Evolutionary conservation across 2,113 vertebrate genomes (phyloP).

Genomic region (Gasterosteus aculeatus): DNA sequence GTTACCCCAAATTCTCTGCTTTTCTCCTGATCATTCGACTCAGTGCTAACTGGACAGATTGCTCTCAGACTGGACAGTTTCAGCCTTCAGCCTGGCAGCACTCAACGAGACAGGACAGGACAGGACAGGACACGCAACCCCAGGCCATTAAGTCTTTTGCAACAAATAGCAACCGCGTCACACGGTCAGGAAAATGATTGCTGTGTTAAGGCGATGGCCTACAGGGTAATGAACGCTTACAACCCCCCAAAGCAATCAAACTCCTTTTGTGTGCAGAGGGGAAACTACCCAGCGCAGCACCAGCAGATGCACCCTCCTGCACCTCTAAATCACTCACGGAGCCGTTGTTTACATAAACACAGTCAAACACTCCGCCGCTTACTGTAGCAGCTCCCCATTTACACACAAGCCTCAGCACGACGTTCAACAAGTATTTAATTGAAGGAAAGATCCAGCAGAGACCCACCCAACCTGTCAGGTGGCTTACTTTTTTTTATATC

Average conservation of each 20-base stretch:
- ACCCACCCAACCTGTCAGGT: neutral
- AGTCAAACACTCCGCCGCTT: conserved; percentile 16
- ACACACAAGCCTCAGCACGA: conserved; percentile 29
- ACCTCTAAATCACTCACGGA: neutral
- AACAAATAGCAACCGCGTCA: neutral
- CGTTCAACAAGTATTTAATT: conserved; percentile 5
- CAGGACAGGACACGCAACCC: conserved; percentile 27
- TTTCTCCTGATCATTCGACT: conserved; percentile 17
- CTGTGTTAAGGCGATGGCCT: conserved; percentile 11
- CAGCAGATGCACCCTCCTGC: neutral
- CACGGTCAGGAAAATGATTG: conserved; percentile 17
- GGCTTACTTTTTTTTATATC: neutral
- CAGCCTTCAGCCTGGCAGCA: conserved; percentile 7
- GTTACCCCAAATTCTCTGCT: conserved; percentile 3
- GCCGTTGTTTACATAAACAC: conserved; percentile 29
- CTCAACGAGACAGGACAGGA: conserved; percentile 32
- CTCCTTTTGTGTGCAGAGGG: neutral
- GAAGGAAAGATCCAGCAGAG: neutral
- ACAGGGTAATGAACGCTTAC: neutral
- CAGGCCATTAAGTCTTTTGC: conserved; percentile 27
- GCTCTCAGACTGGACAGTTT: conserved; percentile 13
- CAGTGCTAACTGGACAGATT: conserved; percentile 21
- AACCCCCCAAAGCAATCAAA: neutral
- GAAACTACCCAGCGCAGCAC: neutral
- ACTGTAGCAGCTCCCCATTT: conserved; percentile 11